Evolutionary conservation across 2,888 invertebrate genomes (phyloP), one percentile per base, ranked within the genome.

Genomic region (Siphlonurus alternatus): DNA sequence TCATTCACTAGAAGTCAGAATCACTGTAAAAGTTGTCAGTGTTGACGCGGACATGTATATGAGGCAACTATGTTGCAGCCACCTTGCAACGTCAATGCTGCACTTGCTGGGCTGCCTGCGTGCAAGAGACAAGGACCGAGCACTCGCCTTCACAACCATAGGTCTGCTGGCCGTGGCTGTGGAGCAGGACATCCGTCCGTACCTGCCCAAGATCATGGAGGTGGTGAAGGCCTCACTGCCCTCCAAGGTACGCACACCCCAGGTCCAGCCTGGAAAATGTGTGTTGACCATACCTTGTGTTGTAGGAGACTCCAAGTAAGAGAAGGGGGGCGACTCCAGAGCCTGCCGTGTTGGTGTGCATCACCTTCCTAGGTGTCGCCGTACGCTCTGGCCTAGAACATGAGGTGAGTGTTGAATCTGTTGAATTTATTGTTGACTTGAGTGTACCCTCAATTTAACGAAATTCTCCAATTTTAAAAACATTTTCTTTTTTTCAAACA

Each of bases 141-240:
- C 89, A 61, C 84, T 86, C 71, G 93, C 95, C 0, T 96, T 95
- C 72, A 86, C 90, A 22, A 90, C 96, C 1, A 82, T 96, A 60
- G 97, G 96, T 1, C 81, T 94, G 18, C 84, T 97, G 71, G 89
- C 94, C 1, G 88, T 94, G 1, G 94, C 95, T 22, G 87, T 95
- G 0, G 88, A 88, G 70, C 81, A 83, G 64, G 86, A 89, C 64
- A 91, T 95, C 61, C 85, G 86, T 71, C 82, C 81, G 1, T 88
- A 90, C 73, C 80, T 96, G 23, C 85, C 87, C 0, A 84, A 83
- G 71, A 91, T 96, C 65, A 91, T 96, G 88, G 89, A 90, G 70
- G 82, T 86, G 1, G 84, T 94, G 23, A 85, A 86, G 72, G 78
- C 81, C 68, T 83, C 87, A 1, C 75, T 94, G 51, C 94, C 95